Evolutionary conservation across 2,113 vertebrate species (phyloP).

Genomic region (Sylvicapra grimmia): DNA sequence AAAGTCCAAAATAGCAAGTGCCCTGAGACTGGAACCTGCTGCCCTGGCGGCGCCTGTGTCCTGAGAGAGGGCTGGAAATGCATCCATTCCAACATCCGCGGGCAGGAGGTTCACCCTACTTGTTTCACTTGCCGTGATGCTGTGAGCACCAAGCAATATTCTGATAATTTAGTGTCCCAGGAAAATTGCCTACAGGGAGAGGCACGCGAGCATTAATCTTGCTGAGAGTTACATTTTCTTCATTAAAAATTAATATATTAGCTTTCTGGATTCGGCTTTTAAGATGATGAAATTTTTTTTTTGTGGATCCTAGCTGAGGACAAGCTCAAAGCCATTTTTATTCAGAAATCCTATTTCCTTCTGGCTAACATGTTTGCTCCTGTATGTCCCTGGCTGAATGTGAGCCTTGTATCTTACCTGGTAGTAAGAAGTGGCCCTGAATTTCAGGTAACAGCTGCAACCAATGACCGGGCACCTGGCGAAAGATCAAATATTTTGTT

Average conservation of each 20-base stretch:
- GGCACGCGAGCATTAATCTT: not conserved
- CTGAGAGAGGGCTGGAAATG: not conserved
- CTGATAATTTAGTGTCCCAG: not conserved
- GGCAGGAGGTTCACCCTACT: too few species aligned
- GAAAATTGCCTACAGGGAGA: not conserved
- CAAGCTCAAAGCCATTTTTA: conserved; percentile 9
- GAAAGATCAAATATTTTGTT: not conserved
- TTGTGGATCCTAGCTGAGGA: not conserved
- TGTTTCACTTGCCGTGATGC: not conserved
- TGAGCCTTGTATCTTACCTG: not conserved
- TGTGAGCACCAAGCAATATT: not conserved
- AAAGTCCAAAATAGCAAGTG: not conserved
- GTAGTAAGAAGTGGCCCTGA: not conserved
- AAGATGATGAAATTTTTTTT: not conserved
- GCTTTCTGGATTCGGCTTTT: not conserved
- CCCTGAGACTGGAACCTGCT: not conserved
- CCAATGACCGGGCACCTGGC: not conserved
- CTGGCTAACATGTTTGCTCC: not conserved
- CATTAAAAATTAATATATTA: conserved; percentile 34
- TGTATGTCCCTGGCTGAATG: not conserved
- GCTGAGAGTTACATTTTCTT: conserved; percentile 23
- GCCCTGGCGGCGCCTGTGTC: not conserved
- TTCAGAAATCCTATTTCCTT: not conserved
- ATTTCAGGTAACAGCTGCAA: not conserved
- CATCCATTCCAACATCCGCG: not conserved